A percentile compares a stretch with the other conserved stretches of the same genome.
phyloP scores from a whole-genome alignment of 2,113 vertebrate genomes.

The Actinemys pallida region DNA sequence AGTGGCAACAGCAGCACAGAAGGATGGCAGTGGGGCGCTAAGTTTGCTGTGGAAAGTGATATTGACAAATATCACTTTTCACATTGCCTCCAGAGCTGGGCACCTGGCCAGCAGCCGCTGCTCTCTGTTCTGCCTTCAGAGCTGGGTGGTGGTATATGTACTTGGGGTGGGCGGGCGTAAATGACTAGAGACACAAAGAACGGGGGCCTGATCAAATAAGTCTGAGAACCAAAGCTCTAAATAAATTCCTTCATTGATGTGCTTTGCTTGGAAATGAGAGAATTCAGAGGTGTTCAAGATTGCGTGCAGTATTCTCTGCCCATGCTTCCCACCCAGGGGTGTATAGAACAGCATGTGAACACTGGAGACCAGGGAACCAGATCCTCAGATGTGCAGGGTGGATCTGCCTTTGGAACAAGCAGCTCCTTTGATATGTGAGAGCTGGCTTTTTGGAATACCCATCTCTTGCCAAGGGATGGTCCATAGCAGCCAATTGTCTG shows the following conservation, averaged over 20 bases:
- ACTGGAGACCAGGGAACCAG: background rate
- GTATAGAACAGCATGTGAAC: background rate
- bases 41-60: too few species aligned
- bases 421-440: slow-evolving; percentile 72
- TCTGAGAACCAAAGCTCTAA: too few species aligned
- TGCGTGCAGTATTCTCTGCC: background rate
- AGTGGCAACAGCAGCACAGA: too few species aligned
- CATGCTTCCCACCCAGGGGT: background rate
- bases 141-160: too few species aligned
- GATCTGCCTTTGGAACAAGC: slow-evolving; percentile 54
- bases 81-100: too few species aligned
- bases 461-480: slow-evolving; percentile 63
- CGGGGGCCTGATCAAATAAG: too few species aligned
- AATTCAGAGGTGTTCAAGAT: background rate
- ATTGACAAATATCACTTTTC: too few species aligned
- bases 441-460: slow-evolving; percentile 26
- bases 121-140: too few species aligned
- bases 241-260: background rate
- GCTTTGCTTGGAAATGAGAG: background rate
- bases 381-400: slow-evolving; percentile 37
- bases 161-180: too few species aligned
- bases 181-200: too few species aligned
- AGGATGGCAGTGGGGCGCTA: too few species aligned
- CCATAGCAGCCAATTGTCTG: slow-evolving; percentile 62
- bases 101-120: too few species aligned